Conservation (phyloP, 2,113 vertebrate genomes). For the Thunnus maccoyii region DNA sequence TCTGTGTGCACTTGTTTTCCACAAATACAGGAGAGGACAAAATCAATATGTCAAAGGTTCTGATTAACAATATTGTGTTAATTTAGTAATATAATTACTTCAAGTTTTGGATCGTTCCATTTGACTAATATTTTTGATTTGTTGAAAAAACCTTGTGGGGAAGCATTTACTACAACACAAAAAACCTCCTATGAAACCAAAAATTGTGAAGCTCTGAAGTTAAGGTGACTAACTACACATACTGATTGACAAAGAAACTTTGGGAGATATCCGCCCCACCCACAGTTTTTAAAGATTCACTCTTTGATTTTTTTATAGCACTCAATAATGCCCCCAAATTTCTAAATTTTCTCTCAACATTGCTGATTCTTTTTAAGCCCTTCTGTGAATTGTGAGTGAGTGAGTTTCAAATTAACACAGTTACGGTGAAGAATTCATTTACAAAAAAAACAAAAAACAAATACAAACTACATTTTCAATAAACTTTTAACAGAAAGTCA, state of each 20-base stretch:
- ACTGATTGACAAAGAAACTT: neutral
- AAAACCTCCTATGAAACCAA: neutral
- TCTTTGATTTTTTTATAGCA: neutral
- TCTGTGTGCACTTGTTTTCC: neutral
- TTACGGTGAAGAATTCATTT: neutral
- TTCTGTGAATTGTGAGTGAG: too few relatives aligned
- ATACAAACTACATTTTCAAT: too few relatives aligned
- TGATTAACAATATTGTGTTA: neutral
- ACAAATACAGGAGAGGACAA: too few relatives aligned
- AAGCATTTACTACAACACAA: neutral
- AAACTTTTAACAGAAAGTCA: neutral
- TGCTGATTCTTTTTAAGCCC: too few relatives aligned
- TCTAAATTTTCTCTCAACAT: neutral
- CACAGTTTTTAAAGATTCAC: conserved; percentile 9
- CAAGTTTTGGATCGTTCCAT: too few relatives aligned
- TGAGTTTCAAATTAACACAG: too few relatives aligned
- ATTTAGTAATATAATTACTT: neutral
- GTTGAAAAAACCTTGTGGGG: neutral
- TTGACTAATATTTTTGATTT: neutral
- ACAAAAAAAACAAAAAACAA: neutral
- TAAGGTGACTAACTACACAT: neutral
- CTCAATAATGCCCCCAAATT: neutral
- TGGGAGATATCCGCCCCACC: neutral
- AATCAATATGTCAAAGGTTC: neutral
- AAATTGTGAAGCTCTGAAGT: neutral